Evolutionary conservation across 1,140 invertebrate genomes (phyloP).

Genomic region (Heliconius hewitsoni): DNA sequence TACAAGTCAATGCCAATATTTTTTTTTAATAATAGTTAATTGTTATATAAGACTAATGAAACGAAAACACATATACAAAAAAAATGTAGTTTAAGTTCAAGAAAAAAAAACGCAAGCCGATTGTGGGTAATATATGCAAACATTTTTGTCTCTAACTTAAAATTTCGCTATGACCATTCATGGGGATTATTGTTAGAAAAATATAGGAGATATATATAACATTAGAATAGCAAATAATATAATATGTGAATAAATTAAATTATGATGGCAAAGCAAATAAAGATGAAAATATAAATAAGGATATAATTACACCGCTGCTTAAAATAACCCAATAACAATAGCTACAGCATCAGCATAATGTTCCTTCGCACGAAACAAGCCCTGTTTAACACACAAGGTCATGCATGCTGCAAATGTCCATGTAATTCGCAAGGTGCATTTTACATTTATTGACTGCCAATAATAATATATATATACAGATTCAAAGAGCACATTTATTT

Average conservation of each 20-base stretch:
- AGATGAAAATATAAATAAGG: not conserved
- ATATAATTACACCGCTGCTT: not conserved
- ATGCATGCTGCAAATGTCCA: conserved; percentile 1
- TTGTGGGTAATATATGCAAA: no score
- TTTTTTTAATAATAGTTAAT: no score
- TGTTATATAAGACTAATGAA: no score
- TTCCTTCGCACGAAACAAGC: not conserved
- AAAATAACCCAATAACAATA: not conserved
- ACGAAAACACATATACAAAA: no score
- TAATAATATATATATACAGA: not conserved
- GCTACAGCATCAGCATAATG: not conserved
- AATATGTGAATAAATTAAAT: not conserved
- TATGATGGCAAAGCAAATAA: not conserved
- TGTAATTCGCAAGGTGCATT: conserved; percentile 1
- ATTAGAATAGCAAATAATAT: not conserved
- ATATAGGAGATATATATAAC: no score
- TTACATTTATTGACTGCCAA: not conserved
- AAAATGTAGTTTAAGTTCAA: no score
- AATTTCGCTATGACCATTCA: no score
- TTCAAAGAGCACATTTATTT: not conserved
- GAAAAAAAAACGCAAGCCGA: no score
- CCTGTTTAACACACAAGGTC: not conserved
- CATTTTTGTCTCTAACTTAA: no score
- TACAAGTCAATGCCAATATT: no score
- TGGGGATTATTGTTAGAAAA: no score